Evolutionary conservation across 2,797 vertebrate genomes (phyloP), one percentile per base, ranked within the genome.

Genomic region (Neoniphon sammara): DNA sequence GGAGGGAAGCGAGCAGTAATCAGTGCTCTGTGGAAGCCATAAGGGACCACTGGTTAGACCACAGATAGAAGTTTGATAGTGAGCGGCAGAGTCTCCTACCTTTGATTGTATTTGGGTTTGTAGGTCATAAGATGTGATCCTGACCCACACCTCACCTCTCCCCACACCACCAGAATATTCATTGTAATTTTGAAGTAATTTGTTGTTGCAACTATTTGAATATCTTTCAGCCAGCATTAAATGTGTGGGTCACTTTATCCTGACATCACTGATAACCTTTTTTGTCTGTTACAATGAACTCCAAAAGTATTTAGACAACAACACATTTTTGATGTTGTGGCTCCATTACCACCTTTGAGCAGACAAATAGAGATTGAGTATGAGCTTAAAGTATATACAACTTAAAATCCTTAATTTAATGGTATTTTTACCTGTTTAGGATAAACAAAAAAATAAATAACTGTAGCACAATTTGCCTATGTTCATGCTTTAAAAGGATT

Each of bases 31-130:
- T 79, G 66, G 81, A 80, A 77, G 73, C 69, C 76, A 85, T 47
- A 66, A 49, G 81, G 90, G 85, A 87, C 84, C 83, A 88, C 77
- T 78, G 69, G 76, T 73, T 69, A 73, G 64, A 78, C 77, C 68
- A 77, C 49, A 66, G 52, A 58, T 66, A 14, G 61, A 64, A 53
- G 73, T 69, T 72, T 73, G 36, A 66, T 46, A 60, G 57, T 25
- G 27, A 64, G 42, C 34, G 63, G 80, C 60, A 61, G 70, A 72
- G 52, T 47, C 63, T 77, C 54, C 14, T 63, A 68, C 39, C 62
- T 75, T 85, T 70, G 52, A 55, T 63, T 66, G 50, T 62, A 80
- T 59, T 77, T 86, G 59, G 21, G 11, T 87, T 87, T 87, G 63
- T 77, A 55, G 57, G 66, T 70, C 59, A 34, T 54, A 50, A 46